Evolutionary conservation across 2,888 invertebrate species (phyloP).

Genomic region (Drosophila parthenogenetica): DNA sequence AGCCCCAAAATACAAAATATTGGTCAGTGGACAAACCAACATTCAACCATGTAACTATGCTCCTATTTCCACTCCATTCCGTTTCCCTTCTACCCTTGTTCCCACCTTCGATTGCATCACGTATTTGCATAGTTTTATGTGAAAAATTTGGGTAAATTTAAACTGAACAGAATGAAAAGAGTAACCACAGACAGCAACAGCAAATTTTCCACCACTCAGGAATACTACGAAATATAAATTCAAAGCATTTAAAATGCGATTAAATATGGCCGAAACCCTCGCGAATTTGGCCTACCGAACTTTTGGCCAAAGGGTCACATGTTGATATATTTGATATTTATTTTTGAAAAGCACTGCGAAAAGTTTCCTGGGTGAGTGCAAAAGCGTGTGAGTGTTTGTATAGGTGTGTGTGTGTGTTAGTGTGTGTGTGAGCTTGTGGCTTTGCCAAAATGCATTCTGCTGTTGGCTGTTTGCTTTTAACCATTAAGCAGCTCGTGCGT

Average conservation of each 20-base stretch:
- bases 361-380: slow-evolving; percentile 59
- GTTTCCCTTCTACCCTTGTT: too few species aligned
- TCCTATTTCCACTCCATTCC: neutral
- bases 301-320: slow-evolving; percentile 30
- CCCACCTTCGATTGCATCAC: slow-evolving; percentile 3
- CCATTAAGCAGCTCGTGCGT: slow-evolving; percentile 69
- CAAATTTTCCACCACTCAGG: slow-evolving; percentile 31
- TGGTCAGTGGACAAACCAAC: slow-evolving; percentile 29
- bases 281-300: neutral
- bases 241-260: slow-evolving; percentile 60
- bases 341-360: slow-evolving; percentile 32
- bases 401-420: slow-evolving; percentile 19
- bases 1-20: slow-evolving; percentile 42
- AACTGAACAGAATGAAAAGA: slow-evolving; percentile 12
- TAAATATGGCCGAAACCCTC: slow-evolving; percentile 36
- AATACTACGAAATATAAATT: slow-evolving; percentile 30
- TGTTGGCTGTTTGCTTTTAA: slow-evolving; percentile 71
- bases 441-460: slow-evolving; percentile 72
- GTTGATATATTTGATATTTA: slow-evolving; percentile 49
- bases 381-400: slow-evolving; percentile 26
- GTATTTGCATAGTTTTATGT: slow-evolving; percentile 56
- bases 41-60: slow-evolving; percentile 16
- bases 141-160: slow-evolving; percentile 17
- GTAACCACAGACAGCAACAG: neutral
- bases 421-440: slow-evolving; percentile 50